Base-by-base conservation (phyloP, 30 jellyfish, hydroid and myxozoan genomes). In the Aurelia aurita region DNA sequence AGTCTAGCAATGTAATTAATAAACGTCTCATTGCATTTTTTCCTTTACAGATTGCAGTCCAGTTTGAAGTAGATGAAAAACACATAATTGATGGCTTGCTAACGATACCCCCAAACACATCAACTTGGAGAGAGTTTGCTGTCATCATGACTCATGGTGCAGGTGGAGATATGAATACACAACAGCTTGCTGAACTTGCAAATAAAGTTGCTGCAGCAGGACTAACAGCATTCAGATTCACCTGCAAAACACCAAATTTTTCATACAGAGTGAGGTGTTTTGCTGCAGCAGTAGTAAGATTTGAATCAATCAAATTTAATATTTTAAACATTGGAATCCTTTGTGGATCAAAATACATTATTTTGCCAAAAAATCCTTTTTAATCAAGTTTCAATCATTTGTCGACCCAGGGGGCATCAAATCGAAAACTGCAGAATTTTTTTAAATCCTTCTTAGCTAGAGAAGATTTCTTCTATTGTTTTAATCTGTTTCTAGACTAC, bases 171-270 rank as follows among this genome's bases (percentile, higher is more conserved):
- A 74, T 90, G 92, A 84, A 77, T 34, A 26, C 89, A 57, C 59
- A 18, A 26, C 92, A 75, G 29, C 64, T 90, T 19, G 72, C 22
- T 23, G 47, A 57, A 26, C 65, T 84, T 7, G 72, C 95, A 22
- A 72, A 71, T 16, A 55, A 70, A 15, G 34, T 76, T 45, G 77
- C 92, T 0, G 28, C 26, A 27, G 69, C 86, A 31, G 97, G 96
- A 1, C 58, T 90, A 34, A 31, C 77, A 35, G 75, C 64, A 3
- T 44, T 84, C 34, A 74, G 97, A 25, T 90, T 90, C 69, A 90
- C 97, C 18, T 90, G 97, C 92, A 90, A 84, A 54, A 86, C 97
- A 39, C 95, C 96, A 28, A 90, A 90, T 72, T 90, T 90, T 60
- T 46, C 65, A 59, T 83, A 83, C 80, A 82, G 97, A 51, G 90